Evolutionary conservation across 2,113 vertebrate species (phyloP), one percentile per base, ranked within the genome.

Genomic region (Cyanocitta stelleri): DNA sequence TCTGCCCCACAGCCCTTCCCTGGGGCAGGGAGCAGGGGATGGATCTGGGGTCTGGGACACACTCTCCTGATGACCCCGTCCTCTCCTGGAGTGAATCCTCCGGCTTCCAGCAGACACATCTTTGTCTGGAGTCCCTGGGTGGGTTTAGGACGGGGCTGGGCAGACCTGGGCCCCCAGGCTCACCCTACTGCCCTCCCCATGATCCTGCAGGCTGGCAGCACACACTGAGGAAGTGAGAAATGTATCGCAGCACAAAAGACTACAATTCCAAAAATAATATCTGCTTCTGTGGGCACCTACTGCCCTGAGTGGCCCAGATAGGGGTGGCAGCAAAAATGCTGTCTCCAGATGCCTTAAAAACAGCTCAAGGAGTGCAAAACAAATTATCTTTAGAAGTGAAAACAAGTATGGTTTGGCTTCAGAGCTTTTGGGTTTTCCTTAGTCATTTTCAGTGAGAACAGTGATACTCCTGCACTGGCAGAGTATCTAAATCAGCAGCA

Each of bases 381-480:
- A 76, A 66, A 94, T 11, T n/a, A 76, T 16, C 39, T 68, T 39
- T 32, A 48, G 41, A 44, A 75, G 12, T 44, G 21, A 49, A 54
- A 76, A 46, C 17, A 49, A 44, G 35, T 8, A 10, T 7, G 29
- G 29, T 32, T 73, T 66, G 46, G 23, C 29, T 66, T 66, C 46
- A 41, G 46, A 59, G 30, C 5, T 44, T 59, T 22, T 13, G 22
- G 30, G 41, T 6, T 80, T 76, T 67, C 21, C 43, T 49, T 11
- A 6, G 32, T 33, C 4, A 4, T 30, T 84, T 68, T n/a, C 20
- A 71, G 9, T 32, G 35, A 54, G 17, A 35, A 16, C 27, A 33
- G 35, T 2, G 3, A 41, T 46, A 23, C 5, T 37, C 13, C 4
- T 6, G 16, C 0, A 0, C 46, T 33, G 33, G 61, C 51, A 33